A percentile compares a stretch with the other conserved stretches of the same genome.
phyloP scores from a whole-genome alignment of 2,888 invertebrate genomes.

The Bembecia ichneumoniformis region DNA sequence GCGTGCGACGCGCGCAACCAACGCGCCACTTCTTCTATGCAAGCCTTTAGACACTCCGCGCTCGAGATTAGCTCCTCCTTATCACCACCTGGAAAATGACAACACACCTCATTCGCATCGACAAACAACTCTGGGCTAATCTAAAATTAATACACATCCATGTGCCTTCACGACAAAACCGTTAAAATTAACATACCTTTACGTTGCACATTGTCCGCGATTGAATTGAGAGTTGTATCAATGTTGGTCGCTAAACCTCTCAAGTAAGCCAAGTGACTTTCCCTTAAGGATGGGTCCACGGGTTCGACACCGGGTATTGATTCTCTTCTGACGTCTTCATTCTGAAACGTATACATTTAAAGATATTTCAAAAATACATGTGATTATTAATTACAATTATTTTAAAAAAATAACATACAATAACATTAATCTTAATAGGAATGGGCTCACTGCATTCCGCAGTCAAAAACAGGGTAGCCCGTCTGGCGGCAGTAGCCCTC shows the following conservation, averaged over 20 bases:
- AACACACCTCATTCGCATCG: no score
- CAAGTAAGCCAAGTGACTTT: conserved; percentile 32
- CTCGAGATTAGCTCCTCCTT: conserved; percentile 81
- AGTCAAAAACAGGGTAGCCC: no score
- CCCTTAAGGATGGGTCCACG: conserved; percentile 31
- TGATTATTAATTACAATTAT: neutral
- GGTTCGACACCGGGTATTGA: conserved; percentile 8
- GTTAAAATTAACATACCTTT: conserved; percentile 16
- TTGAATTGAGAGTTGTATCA: conserved; percentile 21
- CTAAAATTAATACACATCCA: no score
- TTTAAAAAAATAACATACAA: no score
- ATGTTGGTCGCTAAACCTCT: conserved; percentile 28
- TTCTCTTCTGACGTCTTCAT: neutral
- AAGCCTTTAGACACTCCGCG: conserved; percentile 84
- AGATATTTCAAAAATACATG: neutral
- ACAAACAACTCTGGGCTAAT: no score
- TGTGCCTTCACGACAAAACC: no score
- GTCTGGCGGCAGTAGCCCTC: no score
- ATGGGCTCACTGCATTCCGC: no score
- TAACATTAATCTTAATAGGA: no score
- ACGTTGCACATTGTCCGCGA: conserved; percentile 20
- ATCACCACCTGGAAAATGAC: conserved; percentile 13
- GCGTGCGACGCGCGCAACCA: conserved; percentile 82
- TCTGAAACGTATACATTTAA: no score
- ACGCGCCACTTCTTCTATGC: conserved; percentile 78